These are phyloP conservation scores for Galeopterus variegatus DNA, from an alignment of 2,113 vertebrate genomes.

Conservation along the genomic window DNA sequence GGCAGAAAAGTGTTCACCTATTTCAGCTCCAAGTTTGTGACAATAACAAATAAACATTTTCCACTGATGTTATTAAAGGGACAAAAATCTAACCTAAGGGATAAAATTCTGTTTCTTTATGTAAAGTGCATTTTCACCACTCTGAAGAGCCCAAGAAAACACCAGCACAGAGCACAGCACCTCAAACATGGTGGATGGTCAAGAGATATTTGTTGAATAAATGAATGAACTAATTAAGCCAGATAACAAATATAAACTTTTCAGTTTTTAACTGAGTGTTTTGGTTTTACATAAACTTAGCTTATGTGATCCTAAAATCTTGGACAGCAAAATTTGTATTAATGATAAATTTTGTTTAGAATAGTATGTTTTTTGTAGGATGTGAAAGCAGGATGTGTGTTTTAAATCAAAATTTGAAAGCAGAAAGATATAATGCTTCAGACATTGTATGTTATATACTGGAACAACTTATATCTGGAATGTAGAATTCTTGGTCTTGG, in stretches of 20 bases:
- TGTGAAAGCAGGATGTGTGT: conserved; percentile 20
- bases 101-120: background rate
- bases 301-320: conserved; percentile 19
- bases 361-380: conserved; percentile 9
- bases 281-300: conserved; percentile 66
- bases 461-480: background rate
- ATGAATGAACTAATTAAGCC: background rate
- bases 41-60: background rate
- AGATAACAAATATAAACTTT: conserved; percentile 38
- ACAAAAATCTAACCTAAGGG: background rate
- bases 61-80: conserved; percentile 13
- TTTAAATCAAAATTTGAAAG: conserved; percentile 44
- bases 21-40: conserved; percentile 34
- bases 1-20: background rate
- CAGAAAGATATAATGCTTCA: conserved; percentile 16
- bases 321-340: background rate
- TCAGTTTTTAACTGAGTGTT: conserved; percentile 6
- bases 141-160: background rate
- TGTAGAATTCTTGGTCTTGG: background rate
- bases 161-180: background rate
- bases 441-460: background rate
- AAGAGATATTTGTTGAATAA: conserved; percentile 49
- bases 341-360: conserved; percentile 12
- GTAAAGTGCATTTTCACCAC: background rate
- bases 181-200: background rate